phyloP scores from a whole-genome alignment of 2,113 vertebrate species.

The Eurystomus gularis region DNA sequence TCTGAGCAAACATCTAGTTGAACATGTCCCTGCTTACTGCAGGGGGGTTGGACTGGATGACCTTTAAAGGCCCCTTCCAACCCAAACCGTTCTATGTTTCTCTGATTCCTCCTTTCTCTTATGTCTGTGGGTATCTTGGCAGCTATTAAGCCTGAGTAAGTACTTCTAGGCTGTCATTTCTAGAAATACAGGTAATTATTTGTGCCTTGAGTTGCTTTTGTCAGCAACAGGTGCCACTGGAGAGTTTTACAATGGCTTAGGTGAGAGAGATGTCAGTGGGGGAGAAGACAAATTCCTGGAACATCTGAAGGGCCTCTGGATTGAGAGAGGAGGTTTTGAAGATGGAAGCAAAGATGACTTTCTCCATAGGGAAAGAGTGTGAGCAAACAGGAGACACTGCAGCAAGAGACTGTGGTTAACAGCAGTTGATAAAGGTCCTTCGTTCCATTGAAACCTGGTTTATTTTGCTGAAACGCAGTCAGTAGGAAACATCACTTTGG shows the following conservation, averaged over 20 bases:
- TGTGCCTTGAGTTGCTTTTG: neutral
- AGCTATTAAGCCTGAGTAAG: neutral
- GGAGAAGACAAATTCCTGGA: neutral
- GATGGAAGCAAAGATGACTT: neutral
- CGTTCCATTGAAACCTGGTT: neutral
- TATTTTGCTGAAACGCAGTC: neutral
- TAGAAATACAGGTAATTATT: neutral
- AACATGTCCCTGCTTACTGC: neutral
- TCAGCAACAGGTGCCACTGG: neutral
- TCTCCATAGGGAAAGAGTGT: neutral
- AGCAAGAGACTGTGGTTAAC: neutral
- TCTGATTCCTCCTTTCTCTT: neutral
- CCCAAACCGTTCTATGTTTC: neutral
- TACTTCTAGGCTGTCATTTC: neutral
- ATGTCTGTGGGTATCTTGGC: neutral
- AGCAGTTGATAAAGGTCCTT: neutral
- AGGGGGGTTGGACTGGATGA: neutral
- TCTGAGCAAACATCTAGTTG: neutral
- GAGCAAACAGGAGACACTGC: neutral
- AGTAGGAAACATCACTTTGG: neutral
- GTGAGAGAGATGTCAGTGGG: neutral
- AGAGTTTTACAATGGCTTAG: neutral
- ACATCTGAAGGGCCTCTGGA: neutral
- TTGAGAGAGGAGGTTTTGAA: neutral
- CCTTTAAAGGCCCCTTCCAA: neutral